These are phyloP conservation scores for Channallabes apus DNA, from an alignment of 2,797 vertebrate genomes.

Conservation along the genomic window DNA sequence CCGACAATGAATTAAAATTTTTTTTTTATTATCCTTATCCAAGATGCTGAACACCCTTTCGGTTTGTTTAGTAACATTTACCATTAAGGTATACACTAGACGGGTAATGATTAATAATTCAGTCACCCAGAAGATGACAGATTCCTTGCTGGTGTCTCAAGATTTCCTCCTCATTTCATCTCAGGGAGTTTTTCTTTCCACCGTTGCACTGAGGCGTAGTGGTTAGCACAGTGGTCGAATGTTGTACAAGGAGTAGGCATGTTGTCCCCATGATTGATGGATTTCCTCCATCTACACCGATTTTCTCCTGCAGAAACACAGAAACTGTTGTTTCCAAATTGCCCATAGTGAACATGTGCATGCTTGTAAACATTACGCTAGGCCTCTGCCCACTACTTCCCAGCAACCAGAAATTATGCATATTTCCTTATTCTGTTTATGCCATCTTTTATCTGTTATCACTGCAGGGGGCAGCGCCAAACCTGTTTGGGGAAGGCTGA, in stretches of 20 bases:
- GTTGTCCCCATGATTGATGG: too few relatives aligned
- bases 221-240: too few relatives aligned
- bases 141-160: background rate
- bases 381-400: constrained; percentile 40
- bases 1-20: too few relatives aligned
- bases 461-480: constrained; percentile 63
- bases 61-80: background rate
- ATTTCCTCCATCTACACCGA: too few relatives aligned
- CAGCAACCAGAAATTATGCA: background rate
- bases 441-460: constrained; percentile 72
- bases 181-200: background rate
- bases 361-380: constrained; percentile 58
- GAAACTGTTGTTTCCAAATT: too few relatives aligned
- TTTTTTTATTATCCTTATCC: background rate
- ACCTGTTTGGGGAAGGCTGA: constrained; percentile 61
- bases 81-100: background rate
- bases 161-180: background rate
- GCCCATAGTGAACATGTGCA: too few relatives aligned
- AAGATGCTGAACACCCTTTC: background rate
- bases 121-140: background rate
- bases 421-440: constrained; percentile 12
- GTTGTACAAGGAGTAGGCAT: too few relatives aligned
- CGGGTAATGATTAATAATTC: background rate
- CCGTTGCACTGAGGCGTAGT: too few relatives aligned
- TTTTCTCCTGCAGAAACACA: too few relatives aligned